phyloP scores from a whole-genome alignment of 2,113 vertebrate species.

The Cyprinodon variegatus region DNA sequence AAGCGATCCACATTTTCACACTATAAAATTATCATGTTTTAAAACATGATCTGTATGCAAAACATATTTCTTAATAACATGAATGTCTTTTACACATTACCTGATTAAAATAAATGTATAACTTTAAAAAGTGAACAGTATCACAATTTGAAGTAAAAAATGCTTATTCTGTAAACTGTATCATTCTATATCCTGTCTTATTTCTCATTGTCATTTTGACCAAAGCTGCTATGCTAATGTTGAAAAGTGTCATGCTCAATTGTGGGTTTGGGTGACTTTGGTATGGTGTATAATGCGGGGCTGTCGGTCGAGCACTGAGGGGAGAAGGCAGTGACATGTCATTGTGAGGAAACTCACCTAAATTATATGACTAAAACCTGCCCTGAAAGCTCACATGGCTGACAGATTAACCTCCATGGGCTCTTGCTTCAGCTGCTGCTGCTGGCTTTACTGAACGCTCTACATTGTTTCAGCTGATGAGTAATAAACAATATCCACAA shows the following conservation, averaged over 20 bases:
- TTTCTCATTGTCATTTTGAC: slow-evolving; percentile 43
- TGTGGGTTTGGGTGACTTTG: slow-evolving; percentile 54
- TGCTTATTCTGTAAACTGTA: slow-evolving; percentile 26
- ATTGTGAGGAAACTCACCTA: slow-evolving; percentile 76
- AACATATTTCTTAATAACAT: background rate
- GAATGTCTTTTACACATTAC: background rate
- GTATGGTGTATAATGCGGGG: slow-evolving; percentile 75
- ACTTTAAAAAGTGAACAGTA: slow-evolving; percentile 16
- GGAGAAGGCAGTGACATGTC: slow-evolving; percentile 67
- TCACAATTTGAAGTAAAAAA: slow-evolving; percentile 28
- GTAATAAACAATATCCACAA: slow-evolving; percentile 63
- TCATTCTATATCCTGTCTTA: slow-evolving; percentile 17
- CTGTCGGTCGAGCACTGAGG: slow-evolving; percentile 67
- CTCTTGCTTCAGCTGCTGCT: slow-evolving; percentile 42
- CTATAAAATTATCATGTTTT: background rate
- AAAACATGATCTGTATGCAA: background rate
- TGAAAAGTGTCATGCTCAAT: slow-evolving; percentile 68
- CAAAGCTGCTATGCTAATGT: slow-evolving; percentile 62
- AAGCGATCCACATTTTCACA: background rate
- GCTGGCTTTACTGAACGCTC: slow-evolving; percentile 41
- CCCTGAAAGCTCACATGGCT: slow-evolving; percentile 65
- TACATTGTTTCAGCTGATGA: slow-evolving; percentile 55
- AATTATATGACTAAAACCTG: slow-evolving; percentile 77
- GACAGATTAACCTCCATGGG: slow-evolving; percentile 70
- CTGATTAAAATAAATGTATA: slow-evolving; percentile 1